A percentile compares a stretch with the other conserved stretches of the same genome.
phyloP scores from a whole-genome alignment of 2,113 vertebrate genomes.

The Agapornis roseicollis region DNA sequence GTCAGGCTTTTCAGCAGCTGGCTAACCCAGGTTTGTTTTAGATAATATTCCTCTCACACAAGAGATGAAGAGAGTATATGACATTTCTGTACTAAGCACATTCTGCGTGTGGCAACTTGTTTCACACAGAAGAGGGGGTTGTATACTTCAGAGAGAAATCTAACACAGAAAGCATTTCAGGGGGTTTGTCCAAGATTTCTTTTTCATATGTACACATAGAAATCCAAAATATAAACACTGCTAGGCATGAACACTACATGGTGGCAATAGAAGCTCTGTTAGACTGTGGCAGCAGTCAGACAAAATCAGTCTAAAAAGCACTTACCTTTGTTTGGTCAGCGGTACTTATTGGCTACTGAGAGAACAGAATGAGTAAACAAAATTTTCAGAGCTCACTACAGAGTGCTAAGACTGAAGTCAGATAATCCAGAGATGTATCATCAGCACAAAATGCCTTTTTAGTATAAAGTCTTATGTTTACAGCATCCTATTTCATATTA shows the following conservation, averaged over 20 bases:
- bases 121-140: neutral
- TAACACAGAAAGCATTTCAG: neutral
- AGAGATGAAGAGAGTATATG: neutral
- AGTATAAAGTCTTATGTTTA: neutral
- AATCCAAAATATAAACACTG: neutral
- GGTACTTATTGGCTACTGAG: neutral
- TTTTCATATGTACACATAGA: neutral
- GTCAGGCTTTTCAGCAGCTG: neutral
- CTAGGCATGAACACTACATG: neutral
- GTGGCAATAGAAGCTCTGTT: neutral
- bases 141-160: neutral
- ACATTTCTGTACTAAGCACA: neutral
- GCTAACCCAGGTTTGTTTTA: neutral
- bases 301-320: neutral
- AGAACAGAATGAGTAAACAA: neutral
- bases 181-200: neutral
- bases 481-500: neutral
- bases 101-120: neutral
- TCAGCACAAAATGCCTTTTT: neutral
- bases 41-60: neutral
- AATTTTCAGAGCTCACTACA: conserved; percentile 7
- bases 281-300: neutral
- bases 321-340: conserved; percentile 3
- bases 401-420: neutral
- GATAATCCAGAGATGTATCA: neutral